A percentile compares a stretch with the other conserved stretches of the same genome.
These are phyloP conservation scores for Psittacula cyanocephala DNA, from an alignment of 2,113 vertebrate species.

Conservation along the genomic window DNA sequence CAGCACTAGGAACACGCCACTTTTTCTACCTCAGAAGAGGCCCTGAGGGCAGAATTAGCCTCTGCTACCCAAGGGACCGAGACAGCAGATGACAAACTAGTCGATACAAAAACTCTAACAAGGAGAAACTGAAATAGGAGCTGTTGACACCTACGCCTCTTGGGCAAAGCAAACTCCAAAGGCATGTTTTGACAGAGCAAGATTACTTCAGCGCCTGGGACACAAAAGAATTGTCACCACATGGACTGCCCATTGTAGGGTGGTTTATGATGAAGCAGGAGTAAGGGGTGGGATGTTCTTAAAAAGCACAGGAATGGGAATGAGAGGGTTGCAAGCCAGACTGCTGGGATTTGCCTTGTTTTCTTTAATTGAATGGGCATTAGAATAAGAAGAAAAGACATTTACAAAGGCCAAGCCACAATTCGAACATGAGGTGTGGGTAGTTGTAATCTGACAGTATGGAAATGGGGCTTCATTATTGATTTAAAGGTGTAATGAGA, in stretches of 20 bases:
- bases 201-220: neutral
- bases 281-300: neutral
- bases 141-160: neutral
- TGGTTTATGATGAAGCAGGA: neutral
- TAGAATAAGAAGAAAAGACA: neutral
- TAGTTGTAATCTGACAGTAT: neutral
- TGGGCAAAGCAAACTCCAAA: neutral
- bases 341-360: neutral
- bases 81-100: neutral
- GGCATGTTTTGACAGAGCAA: neutral
- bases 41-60: neutral
- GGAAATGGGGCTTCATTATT: neutral
- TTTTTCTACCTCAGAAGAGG: neutral
- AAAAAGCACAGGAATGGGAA: neutral
- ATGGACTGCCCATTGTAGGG: neutral
- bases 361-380: neutral
- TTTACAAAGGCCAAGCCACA: neutral
- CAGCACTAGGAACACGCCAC: neutral
- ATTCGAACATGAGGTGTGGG: neutral
- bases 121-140: neutral
- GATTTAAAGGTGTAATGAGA: neutral
- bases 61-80: accelerated
- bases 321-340: neutral
- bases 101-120: neutral
- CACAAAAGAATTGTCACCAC: neutral